phyloP scores from a whole-genome alignment of 2,888 invertebrate species.

The Sphaerophoria rueppellii region DNA sequence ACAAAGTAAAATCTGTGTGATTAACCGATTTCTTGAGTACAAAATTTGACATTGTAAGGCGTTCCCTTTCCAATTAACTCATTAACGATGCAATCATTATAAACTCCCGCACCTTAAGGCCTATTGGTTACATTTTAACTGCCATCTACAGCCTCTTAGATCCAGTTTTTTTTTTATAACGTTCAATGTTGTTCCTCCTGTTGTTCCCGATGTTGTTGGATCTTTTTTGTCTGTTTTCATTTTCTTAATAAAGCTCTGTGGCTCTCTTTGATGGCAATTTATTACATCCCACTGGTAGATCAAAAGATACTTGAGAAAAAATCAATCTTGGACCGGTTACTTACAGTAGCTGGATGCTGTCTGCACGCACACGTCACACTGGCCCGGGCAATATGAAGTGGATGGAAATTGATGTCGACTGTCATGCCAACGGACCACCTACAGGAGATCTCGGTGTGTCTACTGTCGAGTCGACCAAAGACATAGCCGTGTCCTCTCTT shows the following conservation, averaged over 20 bases:
- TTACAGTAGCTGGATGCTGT: constrained; percentile 71
- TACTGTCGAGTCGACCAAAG: no score
- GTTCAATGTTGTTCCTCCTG: neutral
- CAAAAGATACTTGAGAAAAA: constrained; percentile 57
- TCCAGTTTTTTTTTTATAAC: constrained; percentile 7
- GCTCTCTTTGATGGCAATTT: constrained; percentile 55
- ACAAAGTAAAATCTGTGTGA: no score
- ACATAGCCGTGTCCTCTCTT: neutral
- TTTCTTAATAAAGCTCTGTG: constrained; percentile 37
- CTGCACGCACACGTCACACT: constrained; percentile 71
- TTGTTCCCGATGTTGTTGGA: neutral
- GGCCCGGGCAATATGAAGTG: constrained; percentile 61
- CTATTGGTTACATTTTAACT: constrained; percentile 13
- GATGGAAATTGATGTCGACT: constrained; percentile 68
- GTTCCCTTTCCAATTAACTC: constrained; percentile 59
- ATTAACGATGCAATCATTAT: constrained; percentile 64
- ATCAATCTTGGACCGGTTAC: constrained; percentile 72
- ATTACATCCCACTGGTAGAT: constrained; percentile 67
- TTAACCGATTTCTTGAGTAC: neutral
- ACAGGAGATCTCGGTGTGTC: constrained; percentile 44
- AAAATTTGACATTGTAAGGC: constrained; percentile 36
- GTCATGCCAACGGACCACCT: constrained; percentile 70
- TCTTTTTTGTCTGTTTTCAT: neutral
- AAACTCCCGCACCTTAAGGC: constrained; percentile 53
- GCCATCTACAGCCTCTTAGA: neutral